Percentiles rank a stretch among this genome's conserved stretches.
Conservation (phyloP, 1,140 invertebrate species). For the Drosophila jambulina region DNA sequence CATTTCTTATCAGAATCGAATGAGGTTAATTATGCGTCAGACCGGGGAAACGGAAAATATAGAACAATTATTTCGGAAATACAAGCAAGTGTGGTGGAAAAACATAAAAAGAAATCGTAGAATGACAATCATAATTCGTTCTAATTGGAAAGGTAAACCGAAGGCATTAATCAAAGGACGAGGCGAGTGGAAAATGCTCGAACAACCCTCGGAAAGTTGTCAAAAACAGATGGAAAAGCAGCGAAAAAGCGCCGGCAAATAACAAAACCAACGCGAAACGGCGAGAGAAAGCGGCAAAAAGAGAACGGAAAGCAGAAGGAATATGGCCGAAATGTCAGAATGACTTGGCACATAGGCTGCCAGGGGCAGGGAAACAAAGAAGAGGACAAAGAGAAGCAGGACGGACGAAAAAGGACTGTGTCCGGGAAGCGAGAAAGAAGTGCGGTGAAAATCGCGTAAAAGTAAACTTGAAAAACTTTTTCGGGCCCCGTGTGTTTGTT, state of each 20-base stretch:
- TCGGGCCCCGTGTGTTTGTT: conserved; percentile 17
- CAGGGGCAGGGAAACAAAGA: conserved; percentile 19
- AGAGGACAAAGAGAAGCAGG: conserved; percentile 11
- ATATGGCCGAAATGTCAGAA: conserved; percentile 67
- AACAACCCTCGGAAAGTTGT: conserved; percentile 70
- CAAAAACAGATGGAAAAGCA: conserved; percentile 48
- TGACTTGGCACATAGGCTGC: conserved; percentile 9
- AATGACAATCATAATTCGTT: conserved; percentile 40
- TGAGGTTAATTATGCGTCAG: conserved; percentile 10
- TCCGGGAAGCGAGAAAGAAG: conserved; percentile 34
- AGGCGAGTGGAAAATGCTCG: conserved; percentile 35
- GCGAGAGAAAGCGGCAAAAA: conserved; percentile 1
- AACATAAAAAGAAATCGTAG: conserved; percentile 8
- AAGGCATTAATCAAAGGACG: conserved; percentile 50
- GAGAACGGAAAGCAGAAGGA: conserved; percentile 23
- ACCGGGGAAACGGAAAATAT: conserved; percentile 3
- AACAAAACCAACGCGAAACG: conserved; percentile 35
- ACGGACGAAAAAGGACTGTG: conserved; percentile 11
- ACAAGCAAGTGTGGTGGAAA: conserved; percentile 5
- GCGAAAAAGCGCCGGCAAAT: conserved; percentile 69
- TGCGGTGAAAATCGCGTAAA: conserved; percentile 66
- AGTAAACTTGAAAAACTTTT: conserved; percentile 76
- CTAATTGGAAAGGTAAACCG: conserved; percentile 40
- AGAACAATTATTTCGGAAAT: conserved; percentile 20
- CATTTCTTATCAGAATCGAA: conserved; percentile 20